These are phyloP conservation scores for Tachina fera DNA, from an alignment of 2,888 invertebrate genomes.

Conservation along the genomic window DNA sequence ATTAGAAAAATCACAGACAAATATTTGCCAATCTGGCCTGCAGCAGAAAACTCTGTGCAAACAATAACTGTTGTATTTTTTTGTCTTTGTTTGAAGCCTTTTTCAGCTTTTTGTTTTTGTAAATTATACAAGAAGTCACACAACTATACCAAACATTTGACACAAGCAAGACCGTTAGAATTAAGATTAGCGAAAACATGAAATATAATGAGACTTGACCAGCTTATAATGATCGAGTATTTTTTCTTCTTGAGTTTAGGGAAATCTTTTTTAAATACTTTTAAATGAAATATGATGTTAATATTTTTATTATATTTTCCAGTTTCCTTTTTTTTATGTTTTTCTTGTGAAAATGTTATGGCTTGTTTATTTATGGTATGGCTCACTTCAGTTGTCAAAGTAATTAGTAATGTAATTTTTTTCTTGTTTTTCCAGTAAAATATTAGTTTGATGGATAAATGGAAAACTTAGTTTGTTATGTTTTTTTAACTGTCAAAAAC, in stretches of 20 bases:
- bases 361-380: neutral
- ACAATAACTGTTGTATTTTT: slow-evolving; percentile 48
- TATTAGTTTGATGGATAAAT: neutral
- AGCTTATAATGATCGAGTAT: too few species aligned
- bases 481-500: slow-evolving; percentile 10
- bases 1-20: slow-evolving; percentile 16
- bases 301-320: neutral
- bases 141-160: slow-evolving; percentile 25
- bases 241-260: neutral
- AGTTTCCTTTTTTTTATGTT: neutral
- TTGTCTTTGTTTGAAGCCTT: too few species aligned
- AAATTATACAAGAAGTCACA: slow-evolving; percentile 31
- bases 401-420: slow-evolving; percentile 20
- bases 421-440: neutral
- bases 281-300: neutral
- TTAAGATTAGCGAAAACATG: slow-evolving; percentile 17
- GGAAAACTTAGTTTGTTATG: neutral
- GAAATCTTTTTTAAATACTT: neutral
- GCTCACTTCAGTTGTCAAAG: slow-evolving; percentile 53
- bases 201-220: slow-evolving; percentile 28
- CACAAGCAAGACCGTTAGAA: slow-evolving; percentile 59
- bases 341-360: neutral
- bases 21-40: slow-evolving; percentile 19
- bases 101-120: slow-evolving; percentile 10
- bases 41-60: slow-evolving; percentile 17